Evolutionary conservation across 2,113 vertebrate species (phyloP).

Genomic region (Opisthocomus hoazin): DNA sequence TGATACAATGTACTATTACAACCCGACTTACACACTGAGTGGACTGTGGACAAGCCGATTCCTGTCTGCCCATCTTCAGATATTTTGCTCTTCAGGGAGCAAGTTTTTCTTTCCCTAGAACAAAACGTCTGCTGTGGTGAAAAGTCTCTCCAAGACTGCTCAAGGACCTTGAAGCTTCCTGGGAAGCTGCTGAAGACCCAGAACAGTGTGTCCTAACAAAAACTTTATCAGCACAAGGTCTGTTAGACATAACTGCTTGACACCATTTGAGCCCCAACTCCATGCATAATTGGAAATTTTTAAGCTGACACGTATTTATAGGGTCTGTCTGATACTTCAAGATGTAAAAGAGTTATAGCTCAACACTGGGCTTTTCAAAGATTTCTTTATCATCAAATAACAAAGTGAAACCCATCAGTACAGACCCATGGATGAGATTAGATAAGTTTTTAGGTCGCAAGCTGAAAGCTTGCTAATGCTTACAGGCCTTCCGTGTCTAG

Average conservation of each 20-base stretch:
- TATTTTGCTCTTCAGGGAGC: background rate
- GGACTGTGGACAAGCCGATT: background rate
- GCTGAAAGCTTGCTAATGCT: constrained; percentile 71
- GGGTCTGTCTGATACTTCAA: background rate
- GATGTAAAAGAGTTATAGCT: constrained; percentile 6
- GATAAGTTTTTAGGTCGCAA: constrained; percentile 70
- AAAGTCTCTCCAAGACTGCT: background rate
- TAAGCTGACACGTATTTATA: background rate
- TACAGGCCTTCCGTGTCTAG: constrained; percentile 70
- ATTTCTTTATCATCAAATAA: constrained; percentile 30
- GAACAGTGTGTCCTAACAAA: background rate
- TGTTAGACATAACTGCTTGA: background rate
- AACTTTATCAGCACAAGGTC: background rate
- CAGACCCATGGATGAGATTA: constrained; percentile 50
- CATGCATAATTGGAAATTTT: background rate
- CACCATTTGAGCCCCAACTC: background rate
- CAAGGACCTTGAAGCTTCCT: background rate
- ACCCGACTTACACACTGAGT: background rate
- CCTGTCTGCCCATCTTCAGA: background rate
- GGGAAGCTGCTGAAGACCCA: background rate
- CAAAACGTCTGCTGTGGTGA: background rate
- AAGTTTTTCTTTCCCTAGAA: background rate
- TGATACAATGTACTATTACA: too few species aligned
- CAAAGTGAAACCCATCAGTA: constrained; percentile 40
- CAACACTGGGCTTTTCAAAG: constrained; percentile 13